Conservation (phyloP, 2,797 vertebrate species). For the Aselliscus stoliczkanus region DNA sequence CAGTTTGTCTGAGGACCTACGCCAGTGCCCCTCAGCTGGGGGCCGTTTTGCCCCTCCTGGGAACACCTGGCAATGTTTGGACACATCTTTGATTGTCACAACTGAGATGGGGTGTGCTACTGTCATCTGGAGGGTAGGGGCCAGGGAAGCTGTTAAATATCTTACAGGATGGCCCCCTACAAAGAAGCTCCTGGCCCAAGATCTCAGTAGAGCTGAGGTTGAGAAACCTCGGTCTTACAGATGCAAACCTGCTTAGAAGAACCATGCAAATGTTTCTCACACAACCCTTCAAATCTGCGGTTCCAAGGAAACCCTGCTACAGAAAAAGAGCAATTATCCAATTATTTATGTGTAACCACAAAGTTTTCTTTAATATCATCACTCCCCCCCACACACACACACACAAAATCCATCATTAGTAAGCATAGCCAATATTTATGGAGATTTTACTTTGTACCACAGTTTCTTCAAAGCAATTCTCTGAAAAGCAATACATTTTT, state of each 20-base stretch:
- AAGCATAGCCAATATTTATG: neutral
- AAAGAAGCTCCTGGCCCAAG: neutral
- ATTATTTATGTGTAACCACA: neutral
- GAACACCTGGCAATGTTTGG: neutral
- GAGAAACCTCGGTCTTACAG: neutral
- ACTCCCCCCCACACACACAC: neutral
- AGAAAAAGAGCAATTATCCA: neutral
- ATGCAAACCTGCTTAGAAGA: neutral
- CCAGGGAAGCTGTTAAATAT: no score
- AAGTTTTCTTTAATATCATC: neutral
- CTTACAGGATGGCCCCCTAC: neutral
- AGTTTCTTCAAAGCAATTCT: neutral
- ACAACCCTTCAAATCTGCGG: neutral
- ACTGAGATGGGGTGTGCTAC: neutral
- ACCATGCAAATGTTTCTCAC: neutral
- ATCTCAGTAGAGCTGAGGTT: accelerated
- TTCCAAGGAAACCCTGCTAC: neutral
- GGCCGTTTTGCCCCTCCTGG: accelerated
- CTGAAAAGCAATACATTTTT: neutral
- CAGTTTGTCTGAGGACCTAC: neutral
- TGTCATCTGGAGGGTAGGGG: neutral
- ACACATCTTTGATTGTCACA: neutral
- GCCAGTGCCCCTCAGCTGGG: neutral
- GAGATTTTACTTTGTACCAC: neutral
- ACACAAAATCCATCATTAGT: neutral